Evolutionary conservation across 2,113 vertebrate species (phyloP).

Genomic region (Pseudopipra pipra): DNA sequence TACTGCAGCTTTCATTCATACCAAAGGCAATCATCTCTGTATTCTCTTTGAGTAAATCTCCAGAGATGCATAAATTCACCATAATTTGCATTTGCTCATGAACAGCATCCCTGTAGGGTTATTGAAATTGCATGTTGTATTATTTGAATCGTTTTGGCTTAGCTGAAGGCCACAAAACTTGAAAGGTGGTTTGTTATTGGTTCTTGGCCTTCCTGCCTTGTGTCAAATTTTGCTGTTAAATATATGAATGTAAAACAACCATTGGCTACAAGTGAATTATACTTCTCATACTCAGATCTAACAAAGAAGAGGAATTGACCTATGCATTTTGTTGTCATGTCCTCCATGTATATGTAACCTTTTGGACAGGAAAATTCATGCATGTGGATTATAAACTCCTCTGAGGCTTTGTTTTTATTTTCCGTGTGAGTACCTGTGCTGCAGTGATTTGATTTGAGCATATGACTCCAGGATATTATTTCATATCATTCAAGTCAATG

Average conservation of each 20-base stretch:
- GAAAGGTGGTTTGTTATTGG: neutral
- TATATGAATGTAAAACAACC: neutral
- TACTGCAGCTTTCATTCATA: slow-evolving; percentile 23
- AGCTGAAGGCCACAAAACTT: slow-evolving; percentile 14
- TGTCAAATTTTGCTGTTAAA: neutral
- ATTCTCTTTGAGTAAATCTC: slow-evolving; percentile 12
- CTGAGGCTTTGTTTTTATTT: neutral
- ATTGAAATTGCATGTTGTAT: slow-evolving; percentile 22
- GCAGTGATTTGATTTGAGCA: neutral
- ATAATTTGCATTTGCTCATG: slow-evolving; percentile 23
- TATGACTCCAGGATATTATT: neutral
- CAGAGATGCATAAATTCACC: neutral
- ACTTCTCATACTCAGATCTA: neutral
- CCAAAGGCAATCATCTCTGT: slow-evolving; percentile 34
- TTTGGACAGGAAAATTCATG: neutral
- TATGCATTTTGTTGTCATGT: neutral
- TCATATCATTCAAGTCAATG: neutral
- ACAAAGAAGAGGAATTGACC: neutral
- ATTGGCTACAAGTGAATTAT: neutral
- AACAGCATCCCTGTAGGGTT: slow-evolving; percentile 17
- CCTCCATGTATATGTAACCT: neutral
- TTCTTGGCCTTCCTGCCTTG: neutral
- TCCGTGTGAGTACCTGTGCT: neutral
- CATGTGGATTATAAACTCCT: neutral
- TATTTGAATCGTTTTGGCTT: slow-evolving; percentile 24